Percentiles rank a stretch among this genome's conserved stretches.
phyloP scores from a whole-genome alignment of 2,888 invertebrate genomes.

The Anorthoa munda region DNA sequence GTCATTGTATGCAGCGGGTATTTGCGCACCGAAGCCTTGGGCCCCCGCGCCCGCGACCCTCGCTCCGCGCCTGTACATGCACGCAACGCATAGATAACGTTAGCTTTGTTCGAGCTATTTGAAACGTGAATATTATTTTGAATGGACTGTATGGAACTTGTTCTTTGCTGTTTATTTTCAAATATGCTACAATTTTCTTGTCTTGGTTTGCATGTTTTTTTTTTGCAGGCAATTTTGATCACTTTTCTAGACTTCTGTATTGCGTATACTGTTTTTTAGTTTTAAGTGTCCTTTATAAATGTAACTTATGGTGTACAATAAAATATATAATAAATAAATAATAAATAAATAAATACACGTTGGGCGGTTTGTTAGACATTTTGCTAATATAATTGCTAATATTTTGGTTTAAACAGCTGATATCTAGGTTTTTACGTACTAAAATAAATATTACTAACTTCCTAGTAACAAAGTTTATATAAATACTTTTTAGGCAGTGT shows the following conservation, averaged over 20 bases:
- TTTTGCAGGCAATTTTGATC: not conserved
- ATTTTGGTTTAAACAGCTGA: not conserved
- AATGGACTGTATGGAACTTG: slow-evolving; percentile 26
- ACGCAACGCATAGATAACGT: slow-evolving; percentile 75
- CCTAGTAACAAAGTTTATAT: not conserved
- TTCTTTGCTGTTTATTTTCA: slow-evolving; percentile 34
- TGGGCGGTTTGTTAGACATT: not conserved
- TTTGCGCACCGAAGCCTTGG: slow-evolving; percentile 81
- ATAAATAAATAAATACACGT: too few species aligned
- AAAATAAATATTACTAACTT: not conserved
- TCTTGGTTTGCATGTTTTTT: not conserved
- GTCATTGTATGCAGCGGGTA: slow-evolving; percentile 89
- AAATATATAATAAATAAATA: too few species aligned
- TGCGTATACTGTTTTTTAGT: too few species aligned
- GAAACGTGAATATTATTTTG: slow-evolving; percentile 61
- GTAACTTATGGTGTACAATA: too few species aligned
- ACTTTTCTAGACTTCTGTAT: not conserved
- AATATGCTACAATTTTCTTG: not conserved
- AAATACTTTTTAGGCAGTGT: too few species aligned
- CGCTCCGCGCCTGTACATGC: slow-evolving; percentile 68
- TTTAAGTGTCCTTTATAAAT: too few species aligned
- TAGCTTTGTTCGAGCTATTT: slow-evolving; percentile 59
- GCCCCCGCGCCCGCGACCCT: slow-evolving; percentile 54
- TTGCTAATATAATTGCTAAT: too few species aligned
- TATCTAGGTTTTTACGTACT: not conserved